Evolutionary conservation across 2,113 vertebrate genomes (phyloP).

Genomic region (Cinclus cinclus): DNA sequence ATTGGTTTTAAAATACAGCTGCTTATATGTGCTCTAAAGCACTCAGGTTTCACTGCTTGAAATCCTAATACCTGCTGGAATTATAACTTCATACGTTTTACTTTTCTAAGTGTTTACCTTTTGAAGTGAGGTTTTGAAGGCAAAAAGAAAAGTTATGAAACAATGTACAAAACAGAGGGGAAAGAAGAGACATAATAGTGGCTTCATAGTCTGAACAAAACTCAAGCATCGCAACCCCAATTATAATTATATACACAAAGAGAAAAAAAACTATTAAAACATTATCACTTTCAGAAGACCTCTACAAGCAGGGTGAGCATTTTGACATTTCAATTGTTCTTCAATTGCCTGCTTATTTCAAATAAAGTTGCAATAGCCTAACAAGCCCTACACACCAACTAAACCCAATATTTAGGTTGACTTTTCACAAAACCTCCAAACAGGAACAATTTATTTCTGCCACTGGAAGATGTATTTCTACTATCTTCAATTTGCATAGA

Average conservation of each 20-base stretch:
- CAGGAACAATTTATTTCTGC: not conserved
- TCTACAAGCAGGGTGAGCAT: not conserved
- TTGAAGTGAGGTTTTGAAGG: not conserved
- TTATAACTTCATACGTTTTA: not conserved
- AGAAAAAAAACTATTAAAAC: accelerated
- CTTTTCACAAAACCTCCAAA: not conserved
- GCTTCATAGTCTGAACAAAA: not conserved
- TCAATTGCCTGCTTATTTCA: not conserved
- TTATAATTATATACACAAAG: accelerated
- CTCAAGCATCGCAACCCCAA: accelerated
- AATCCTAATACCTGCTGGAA: not conserved
- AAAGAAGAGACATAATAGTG: not conserved
- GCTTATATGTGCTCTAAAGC: not conserved
- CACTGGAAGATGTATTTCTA: not conserved
- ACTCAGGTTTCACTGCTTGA: not conserved
- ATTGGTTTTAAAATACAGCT: not conserved
- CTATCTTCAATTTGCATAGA: not conserved
- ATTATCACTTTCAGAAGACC: not conserved
- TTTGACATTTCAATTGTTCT: not conserved
- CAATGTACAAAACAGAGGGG: not conserved
- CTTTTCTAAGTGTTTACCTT: not conserved
- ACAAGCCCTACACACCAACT: accelerated
- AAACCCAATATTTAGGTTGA: not conserved
- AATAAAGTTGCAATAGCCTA: not conserved
- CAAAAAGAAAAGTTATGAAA: not conserved